These are phyloP conservation scores for Melanotus villosus DNA, from an alignment of 2,888 invertebrate species.

Conservation along the genomic window DNA sequence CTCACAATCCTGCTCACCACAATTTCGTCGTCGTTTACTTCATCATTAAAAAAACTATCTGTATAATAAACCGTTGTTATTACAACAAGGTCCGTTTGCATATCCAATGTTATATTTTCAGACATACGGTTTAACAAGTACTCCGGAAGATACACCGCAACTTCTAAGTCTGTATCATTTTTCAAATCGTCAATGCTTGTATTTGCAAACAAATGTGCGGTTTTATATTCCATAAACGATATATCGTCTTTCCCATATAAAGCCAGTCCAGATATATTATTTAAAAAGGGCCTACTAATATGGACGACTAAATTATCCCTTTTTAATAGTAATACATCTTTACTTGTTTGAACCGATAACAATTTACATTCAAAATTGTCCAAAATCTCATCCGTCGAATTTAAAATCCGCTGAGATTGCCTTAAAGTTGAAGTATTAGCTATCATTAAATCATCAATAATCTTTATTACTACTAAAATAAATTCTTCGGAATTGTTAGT, in stretches of 20 bases:
- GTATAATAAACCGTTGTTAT: constrained; percentile 60
- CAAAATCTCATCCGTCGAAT: constrained; percentile 76
- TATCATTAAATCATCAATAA: constrained; percentile 69
- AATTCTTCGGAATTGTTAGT: constrained; percentile 57
- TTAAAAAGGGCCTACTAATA: constrained; percentile 70
- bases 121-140: constrained; percentile 54
- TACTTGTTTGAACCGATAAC: constrained; percentile 61
- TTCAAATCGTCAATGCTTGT: constrained; percentile 65
- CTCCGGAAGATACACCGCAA: constrained; percentile 60
- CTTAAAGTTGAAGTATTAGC: constrained; percentile 50
- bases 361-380: constrained; percentile 74
- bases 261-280: constrained; percentile 71
- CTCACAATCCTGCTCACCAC: constrained; percentile 71
- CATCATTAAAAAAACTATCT: constrained; percentile 60
- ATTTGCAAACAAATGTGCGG: constrained; percentile 68
- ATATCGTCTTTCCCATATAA: constrained; percentile 56
- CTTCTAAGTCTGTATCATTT: constrained; percentile 55
- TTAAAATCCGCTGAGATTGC: constrained; percentile 71
- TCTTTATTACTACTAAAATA: constrained; percentile 70
- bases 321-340: constrained; percentile 63
- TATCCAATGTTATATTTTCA: constrained; percentile 37
- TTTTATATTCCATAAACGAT: constrained; percentile 66
- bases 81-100: constrained; percentile 51
- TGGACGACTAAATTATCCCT: constrained; percentile 70
- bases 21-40: constrained; percentile 49